A percentile compares a stretch with the other conserved stretches of the same genome.
Evolutionary conservation across 1,140 invertebrate species (phyloP).

Genomic region (Orius laevigatus): DNA sequence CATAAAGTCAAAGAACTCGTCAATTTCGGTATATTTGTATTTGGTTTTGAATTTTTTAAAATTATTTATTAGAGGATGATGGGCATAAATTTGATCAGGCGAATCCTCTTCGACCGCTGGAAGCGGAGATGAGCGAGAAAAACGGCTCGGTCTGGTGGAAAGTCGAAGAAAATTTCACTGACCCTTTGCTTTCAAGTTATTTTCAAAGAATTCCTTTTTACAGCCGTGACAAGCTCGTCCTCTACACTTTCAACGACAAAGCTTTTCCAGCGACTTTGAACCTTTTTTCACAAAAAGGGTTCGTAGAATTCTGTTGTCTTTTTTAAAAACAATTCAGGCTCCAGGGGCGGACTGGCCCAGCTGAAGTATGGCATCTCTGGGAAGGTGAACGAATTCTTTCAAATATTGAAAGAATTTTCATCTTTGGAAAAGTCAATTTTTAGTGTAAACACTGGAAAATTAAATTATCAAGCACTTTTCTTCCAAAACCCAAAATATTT

Average conservation of each 20-base stretch:
- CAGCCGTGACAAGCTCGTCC: constrained; percentile 37
- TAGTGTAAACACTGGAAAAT: no score
- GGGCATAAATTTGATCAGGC: no score
- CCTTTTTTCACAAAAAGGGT: constrained; percentile 87
- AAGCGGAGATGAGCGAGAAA: neutral
- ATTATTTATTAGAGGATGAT: no score
- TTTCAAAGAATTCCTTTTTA: constrained; percentile 42
- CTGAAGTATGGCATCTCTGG: no score
- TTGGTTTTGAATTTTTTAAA: neutral
- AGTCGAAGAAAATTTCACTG: constrained; percentile 48
- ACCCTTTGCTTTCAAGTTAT: constrained; percentile 30
- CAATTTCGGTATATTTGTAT: constrained; percentile 4
- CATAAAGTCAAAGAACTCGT: constrained; percentile 42
- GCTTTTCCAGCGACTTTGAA: constrained; percentile 78
- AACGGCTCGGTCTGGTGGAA: constrained; percentile 53
- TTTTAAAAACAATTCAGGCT: no score
- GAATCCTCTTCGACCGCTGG: neutral
- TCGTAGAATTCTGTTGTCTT: no score
- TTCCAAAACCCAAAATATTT: no score
- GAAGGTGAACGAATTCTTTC: no score
- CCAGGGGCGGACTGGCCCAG: no score
- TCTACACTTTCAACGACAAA: constrained; percentile 88
- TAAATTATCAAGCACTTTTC: no score
- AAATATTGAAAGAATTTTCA: no score
- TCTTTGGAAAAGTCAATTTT: no score